Evolutionary conservation across 2,113 vertebrate species (phyloP).

Genomic region (Sylvilagus bachmani): DNA sequence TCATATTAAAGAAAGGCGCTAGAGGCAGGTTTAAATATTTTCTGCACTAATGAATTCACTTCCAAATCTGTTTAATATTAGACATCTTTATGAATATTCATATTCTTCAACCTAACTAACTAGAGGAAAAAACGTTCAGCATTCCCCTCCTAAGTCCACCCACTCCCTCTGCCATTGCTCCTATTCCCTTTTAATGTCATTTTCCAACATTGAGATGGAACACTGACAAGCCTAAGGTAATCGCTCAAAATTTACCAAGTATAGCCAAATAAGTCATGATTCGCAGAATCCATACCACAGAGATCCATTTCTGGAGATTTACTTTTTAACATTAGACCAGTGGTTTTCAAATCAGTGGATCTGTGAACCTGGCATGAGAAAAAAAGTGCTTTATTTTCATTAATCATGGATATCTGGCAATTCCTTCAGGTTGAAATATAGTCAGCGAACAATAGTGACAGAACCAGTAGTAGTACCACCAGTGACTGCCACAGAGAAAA

Average conservation of each 20-base stretch:
- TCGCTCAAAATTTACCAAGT: conserved; percentile 52
- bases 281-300: conserved; percentile 38
- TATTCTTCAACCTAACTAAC: conserved; percentile 59
- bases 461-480: not conserved
- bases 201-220: conserved; percentile 59
- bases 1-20: conserved; percentile 62
- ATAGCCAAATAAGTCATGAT: conserved; percentile 67
- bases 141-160: conserved; percentile 41
- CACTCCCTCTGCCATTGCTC: conserved; percentile 53
- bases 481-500: not conserved
- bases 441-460: not conserved
- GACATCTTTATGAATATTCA: conserved; percentile 80
- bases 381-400: conserved; percentile 40
- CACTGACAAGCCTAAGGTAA: conserved; percentile 54
- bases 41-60: conserved; percentile 72
- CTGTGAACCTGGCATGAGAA: not conserved
- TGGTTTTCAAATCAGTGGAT: conserved; percentile 5
- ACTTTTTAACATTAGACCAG: not conserved
- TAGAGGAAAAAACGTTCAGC: conserved; percentile 72
- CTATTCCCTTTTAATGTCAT: conserved; percentile 40
- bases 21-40: conserved; percentile 68
- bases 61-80: conserved; percentile 76
- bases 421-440: conserved; percentile 46
- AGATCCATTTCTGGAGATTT: conserved; percentile 60
- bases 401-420: conserved; percentile 14